Base-by-base conservation (phyloP, 2,888 invertebrate genomes). In the Calliphora vomitoria region DNA sequence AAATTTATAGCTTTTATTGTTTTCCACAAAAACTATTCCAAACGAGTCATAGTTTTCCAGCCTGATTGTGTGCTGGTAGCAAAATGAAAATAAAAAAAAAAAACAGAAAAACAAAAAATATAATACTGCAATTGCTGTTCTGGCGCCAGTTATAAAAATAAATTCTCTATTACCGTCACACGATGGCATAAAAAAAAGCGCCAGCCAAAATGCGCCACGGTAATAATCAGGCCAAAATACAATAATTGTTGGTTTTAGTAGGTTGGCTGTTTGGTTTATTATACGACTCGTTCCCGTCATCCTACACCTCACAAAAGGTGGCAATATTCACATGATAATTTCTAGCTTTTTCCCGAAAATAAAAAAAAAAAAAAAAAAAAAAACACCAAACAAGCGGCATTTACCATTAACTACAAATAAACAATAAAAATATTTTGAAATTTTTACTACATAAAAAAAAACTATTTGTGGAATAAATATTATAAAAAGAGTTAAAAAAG, bases 101-200 rank as follows among this genome's bases (percentile, higher is more conserved):
- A 25, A 31, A 18, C 15, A 31, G 2, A 44, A 25, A 25, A 41
- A 66, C 13, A 47, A 78, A 68, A 38, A 69, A 74, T 62, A 64
- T 64, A 76, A 69, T 80, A 85, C 85, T 85, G 85, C 85, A 85
- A 85, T 85, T 85, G 68, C 69, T 85, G 62, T 75, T 62, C 66
- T 85, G 87, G 87, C 87, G 87, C 87, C 87, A 87, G 87, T 71
- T 85, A 79, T 85, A 87, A 85, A 82, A 87, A 87, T 87, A 85
- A 87, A 87, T 82, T 87, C 85, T 85, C 79, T 69, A 75, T 87
- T 85, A 85, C 82, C 78, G 87, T 72, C 84, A 84, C 74, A 85
- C 80, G 58, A 68, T 60, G 74, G 66, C 55, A 69, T 75, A 62
- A 74, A 79, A 74, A 79, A 80, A 75, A 79, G 75, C 60, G 68